phyloP scores from a whole-genome alignment of 1,140 invertebrate species.

The Lutraria rhynchaena region DNA sequence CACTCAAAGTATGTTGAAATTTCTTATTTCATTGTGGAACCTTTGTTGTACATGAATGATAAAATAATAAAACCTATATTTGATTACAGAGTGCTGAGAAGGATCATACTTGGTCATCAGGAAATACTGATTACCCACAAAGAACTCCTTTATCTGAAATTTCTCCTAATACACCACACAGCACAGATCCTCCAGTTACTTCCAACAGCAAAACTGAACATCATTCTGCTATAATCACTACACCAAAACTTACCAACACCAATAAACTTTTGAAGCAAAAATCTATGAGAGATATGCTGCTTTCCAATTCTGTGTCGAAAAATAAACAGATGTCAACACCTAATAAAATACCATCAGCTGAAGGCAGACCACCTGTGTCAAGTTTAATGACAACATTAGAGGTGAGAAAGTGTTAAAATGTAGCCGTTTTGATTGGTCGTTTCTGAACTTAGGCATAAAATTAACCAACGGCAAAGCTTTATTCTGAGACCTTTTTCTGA shows the following conservation, averaged over 20 bases:
- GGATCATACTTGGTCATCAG: background rate
- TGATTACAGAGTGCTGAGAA: conserved; percentile 15
- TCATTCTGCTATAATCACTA: background rate
- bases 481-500: no score
- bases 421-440: no score
- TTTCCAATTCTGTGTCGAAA: conserved; percentile 19
- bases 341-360: background rate
- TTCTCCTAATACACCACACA: conserved; percentile 1
- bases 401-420: conserved; percentile 20
- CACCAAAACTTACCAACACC: background rate
- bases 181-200: background rate
- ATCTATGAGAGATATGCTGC: conserved; percentile 61
- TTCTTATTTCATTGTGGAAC: no score
- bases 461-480: no score
- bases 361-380: conserved; percentile 66
- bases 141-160: conserved; percentile 34
- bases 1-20: no score
- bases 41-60: no score
- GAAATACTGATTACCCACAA: background rate
- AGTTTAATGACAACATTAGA: conserved; percentile 77
- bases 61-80: no score
- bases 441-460: no score
- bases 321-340: conserved; percentile 56
- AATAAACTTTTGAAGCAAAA: conserved; percentile 34
- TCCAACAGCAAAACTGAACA: no score